Percentiles rank a stretch among this genome's conserved stretches.
Evolutionary conservation across 2,797 vertebrate genomes (phyloP).

Genomic region (Cuniculus paca): DNA sequence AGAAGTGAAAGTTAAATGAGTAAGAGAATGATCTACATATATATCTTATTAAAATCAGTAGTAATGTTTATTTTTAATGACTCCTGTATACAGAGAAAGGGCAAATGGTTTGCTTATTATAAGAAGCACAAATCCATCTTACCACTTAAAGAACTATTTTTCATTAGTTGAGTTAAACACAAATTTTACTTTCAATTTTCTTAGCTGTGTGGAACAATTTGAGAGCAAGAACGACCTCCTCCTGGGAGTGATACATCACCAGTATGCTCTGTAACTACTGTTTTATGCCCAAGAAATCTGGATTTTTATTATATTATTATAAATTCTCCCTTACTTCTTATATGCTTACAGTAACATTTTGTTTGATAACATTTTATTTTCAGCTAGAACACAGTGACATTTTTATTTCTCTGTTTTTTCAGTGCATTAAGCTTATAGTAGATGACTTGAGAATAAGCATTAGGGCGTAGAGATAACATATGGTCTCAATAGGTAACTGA

Average conservation of each 20-base stretch:
- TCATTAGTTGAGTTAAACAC: neutral
- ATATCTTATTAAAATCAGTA: neutral
- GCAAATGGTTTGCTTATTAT: neutral
- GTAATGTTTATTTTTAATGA: slow-evolving; percentile 24
- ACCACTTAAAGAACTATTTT: neutral
- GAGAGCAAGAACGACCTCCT: slow-evolving; percentile 24
- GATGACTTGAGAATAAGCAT: slow-evolving; percentile 80
- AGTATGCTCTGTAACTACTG: neutral
- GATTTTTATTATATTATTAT: slow-evolving; percentile 78
- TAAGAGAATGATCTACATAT: neutral
- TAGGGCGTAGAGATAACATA: slow-evolving; percentile 85
- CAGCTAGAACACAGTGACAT: slow-evolving; percentile 74
- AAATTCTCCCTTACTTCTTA: slow-evolving; percentile 81
- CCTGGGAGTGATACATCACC: neutral
- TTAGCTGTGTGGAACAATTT: neutral
- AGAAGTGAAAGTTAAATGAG: neutral
- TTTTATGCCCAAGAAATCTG: slow-evolving; percentile 50
- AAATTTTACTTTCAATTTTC: slow-evolving; percentile 36
- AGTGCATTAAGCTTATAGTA: slow-evolving; percentile 62
- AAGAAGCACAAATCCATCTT: neutral
- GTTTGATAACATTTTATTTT: slow-evolving; percentile 83
- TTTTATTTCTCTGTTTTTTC: slow-evolving; percentile 85
- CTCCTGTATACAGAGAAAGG: neutral
- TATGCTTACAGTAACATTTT: slow-evolving; percentile 83
- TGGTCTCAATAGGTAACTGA: slow-evolving; percentile 88